Evolutionary conservation across 2,888 invertebrate genomes (phyloP).

Genomic region (Epinotia demarniana): DNA sequence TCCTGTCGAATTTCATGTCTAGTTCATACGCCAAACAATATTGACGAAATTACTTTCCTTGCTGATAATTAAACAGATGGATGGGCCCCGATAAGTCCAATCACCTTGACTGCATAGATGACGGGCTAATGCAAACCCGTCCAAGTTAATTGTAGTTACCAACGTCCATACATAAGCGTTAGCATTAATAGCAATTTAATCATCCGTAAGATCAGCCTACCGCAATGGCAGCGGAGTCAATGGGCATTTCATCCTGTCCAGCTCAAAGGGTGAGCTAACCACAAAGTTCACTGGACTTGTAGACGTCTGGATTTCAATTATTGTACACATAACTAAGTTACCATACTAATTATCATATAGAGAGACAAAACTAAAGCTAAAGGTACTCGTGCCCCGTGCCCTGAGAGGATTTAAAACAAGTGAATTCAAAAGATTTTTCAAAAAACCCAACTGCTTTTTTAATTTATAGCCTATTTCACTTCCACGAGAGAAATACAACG

Average conservation of each 20-base stretch:
- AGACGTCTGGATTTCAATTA: background rate
- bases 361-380: too few relatives aligned
- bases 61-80: background rate
- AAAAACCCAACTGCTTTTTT: too few relatives aligned
- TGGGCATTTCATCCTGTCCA: conserved; percentile 27
- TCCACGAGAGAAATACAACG: too few relatives aligned
- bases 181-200: conserved; percentile 34
- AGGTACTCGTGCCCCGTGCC: too few relatives aligned
- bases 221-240: conserved; percentile 33
- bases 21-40: background rate
- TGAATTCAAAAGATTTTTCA: too few relatives aligned
- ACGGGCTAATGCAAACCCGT: background rate
- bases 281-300: conserved; percentile 11
- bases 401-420: too few relatives aligned
- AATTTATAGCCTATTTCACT: too few relatives aligned
- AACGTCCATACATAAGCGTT: conserved; percentile 15
- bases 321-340: background rate
- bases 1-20: too few relatives aligned
- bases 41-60: background rate
- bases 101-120: background rate
- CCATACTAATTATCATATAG: too few relatives aligned
- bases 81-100: conserved; percentile 2
- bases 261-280: conserved; percentile 33
- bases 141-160: conserved; percentile 20
- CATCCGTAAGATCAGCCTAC: conserved; percentile 12